Evolutionary conservation across 1,140 invertebrate genomes (phyloP), one percentile per base, ranked within the genome.

Genomic region (Drosophila ficusphila): DNA sequence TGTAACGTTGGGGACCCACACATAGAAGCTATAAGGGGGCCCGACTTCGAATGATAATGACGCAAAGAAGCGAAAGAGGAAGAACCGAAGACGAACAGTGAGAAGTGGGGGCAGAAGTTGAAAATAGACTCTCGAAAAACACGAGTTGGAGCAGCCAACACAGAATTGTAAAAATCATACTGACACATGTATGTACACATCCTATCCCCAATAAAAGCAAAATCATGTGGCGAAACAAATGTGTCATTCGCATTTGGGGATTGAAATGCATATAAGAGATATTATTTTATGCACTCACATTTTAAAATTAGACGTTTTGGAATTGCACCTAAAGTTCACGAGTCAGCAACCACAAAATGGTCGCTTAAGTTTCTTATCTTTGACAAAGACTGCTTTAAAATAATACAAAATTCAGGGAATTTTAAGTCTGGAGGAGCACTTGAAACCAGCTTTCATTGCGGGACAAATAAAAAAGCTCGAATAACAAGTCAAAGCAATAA

Each of bases 401-500:
- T 21, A 6, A n/a, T n/a, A 58, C 49, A 7, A 56, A 48, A 44
- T 71, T 71, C 12, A 11, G 38, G 33, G 46, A 60, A 29, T 57
- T 52, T 69, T 16, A 8, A 44, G 54, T 19, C 11, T 69, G 19
- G 5, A 42, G 38, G 23, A 47, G 51, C 67, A 70, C 49, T 71
- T 5, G 41, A 75, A 76, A 47, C 54, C 53, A 29, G 57, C 60
- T 53, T 76, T 69, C 48, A 72, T 71, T 71, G 33, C 12, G 31
- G 21, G 48, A 19, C 60, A 42, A 19, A 23, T 23, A 53, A 51
- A 34, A 18, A 34, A 52, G 18, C 36, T 56, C 53, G 21, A 38
- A 49, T 27, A 81, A 74, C 76, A 58, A 58, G 51, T 31, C 29
- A 39, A 42, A 23, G 81, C 72, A 76, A 81, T 85, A 73, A 85